These are phyloP conservation scores for Mnemiopsis leidyi DNA, from an alignment of 37 sponge, comb jelly and placozoan genomes.

Conservation along the genomic window DNA sequence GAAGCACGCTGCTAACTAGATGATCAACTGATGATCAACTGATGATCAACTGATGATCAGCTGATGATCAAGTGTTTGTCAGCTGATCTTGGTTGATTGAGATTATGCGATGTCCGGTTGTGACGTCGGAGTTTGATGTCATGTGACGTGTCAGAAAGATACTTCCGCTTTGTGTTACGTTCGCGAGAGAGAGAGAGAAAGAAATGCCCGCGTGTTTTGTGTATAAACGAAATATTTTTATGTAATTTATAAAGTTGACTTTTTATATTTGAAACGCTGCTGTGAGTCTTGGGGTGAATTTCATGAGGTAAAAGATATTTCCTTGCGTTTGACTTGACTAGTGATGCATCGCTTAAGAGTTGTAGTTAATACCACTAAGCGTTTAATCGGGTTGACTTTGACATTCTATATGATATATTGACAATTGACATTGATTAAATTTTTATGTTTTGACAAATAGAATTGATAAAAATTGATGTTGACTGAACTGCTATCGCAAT, in stretches of 20 bases:
- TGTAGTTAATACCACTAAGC: too few species aligned
- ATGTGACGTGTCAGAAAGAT: neutral
- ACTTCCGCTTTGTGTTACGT: neutral
- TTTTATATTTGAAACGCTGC: constrained; percentile 20
- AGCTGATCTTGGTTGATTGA: too few species aligned
- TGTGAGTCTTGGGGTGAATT: neutral
- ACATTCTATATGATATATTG: neutral
- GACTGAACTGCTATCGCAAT: neutral
- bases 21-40: too few species aligned
- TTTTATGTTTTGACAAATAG: neutral
- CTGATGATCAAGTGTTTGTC: too few species aligned
- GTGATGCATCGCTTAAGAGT: neutral
- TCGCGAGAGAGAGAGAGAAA: neutral
- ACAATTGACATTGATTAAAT: neutral
- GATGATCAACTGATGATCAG: too few species aligned
- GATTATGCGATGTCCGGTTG: neutral
- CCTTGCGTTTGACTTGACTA: neutral
- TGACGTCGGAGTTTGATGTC: neutral
- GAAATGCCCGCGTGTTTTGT: neutral
- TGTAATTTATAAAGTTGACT: constrained; percentile 64
- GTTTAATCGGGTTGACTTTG: neutral
- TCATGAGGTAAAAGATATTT: neutral
- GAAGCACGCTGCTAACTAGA: too few species aligned
- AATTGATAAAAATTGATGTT: neutral
- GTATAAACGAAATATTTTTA: constrained; percentile 65